A percentile compares a stretch with the other conserved stretches of the same genome.
Conservation (phyloP, 2,113 vertebrate genomes). For the Channa argus region DNA sequence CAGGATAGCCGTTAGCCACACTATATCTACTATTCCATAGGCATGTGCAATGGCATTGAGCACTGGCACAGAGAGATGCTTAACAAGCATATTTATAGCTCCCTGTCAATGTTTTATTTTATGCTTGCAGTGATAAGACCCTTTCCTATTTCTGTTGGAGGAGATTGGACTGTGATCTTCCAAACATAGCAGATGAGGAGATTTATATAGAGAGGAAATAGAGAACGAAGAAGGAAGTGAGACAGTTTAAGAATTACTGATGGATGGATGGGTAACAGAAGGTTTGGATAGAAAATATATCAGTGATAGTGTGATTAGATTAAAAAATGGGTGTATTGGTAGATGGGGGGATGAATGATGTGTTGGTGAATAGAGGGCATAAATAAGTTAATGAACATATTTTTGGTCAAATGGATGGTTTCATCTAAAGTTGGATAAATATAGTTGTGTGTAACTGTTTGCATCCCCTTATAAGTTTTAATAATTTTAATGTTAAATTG, state of each 20-base stretch:
- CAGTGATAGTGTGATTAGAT: not conserved
- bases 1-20: constrained; percentile 52
- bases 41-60: constrained; percentile 27
- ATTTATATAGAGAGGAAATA: constrained; percentile 33
- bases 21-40: constrained; percentile 47
- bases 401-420: too few relatives aligned
- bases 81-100: constrained; percentile 70
- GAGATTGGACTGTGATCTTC: constrained; percentile 50
- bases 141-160: constrained; percentile 73
- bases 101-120: constrained; percentile 73
- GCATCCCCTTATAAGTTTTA: too few relatives aligned
- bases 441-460: too few relatives aligned
- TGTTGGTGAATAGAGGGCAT: not conserved
- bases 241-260: not conserved
- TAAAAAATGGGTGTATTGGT: constrained; percentile 3
- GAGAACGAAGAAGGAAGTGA: constrained; percentile 30
- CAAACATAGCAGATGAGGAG: constrained; percentile 44
- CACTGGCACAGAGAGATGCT: constrained; percentile 44
- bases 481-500: too few relatives aligned
- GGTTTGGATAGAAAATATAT: too few relatives aligned
- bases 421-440: too few relatives aligned
- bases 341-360: constrained; percentile 1
- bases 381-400: too few relatives aligned
- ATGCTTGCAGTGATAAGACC: constrained; percentile 42
- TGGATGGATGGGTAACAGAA: too few relatives aligned